Percentiles rank a stretch among this genome's conserved stretches.
These are phyloP conservation scores for Rattus rattus DNA, from an alignment of 2,113 vertebrate genomes.

Conservation along the genomic window DNA sequence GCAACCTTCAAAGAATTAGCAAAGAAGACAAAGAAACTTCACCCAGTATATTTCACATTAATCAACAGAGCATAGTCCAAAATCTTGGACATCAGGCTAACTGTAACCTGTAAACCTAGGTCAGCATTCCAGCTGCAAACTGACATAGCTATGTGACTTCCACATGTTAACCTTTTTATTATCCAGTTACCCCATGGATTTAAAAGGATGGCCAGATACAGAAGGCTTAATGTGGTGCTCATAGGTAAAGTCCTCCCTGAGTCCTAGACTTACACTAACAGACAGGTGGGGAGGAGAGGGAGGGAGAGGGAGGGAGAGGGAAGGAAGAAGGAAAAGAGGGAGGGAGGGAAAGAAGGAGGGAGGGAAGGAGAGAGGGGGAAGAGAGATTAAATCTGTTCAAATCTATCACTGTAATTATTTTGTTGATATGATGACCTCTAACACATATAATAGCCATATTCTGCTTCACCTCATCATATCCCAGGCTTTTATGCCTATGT, in stretches of 20 bases:
- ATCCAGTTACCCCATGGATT: not conserved
- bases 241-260: not conserved
- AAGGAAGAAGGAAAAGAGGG: not conserved
- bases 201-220: not conserved
- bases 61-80: not conserved
- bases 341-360: not conserved
- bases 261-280: not conserved
- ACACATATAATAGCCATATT: constrained; percentile 4
- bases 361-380: not conserved
- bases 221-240: not conserved
- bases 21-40: not conserved
- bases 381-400: not conserved
- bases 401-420: not conserved
- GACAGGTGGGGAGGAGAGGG: too few relatives aligned
- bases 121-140: not conserved
- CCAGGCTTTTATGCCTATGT: not conserved
- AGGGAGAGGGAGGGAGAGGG: not conserved
- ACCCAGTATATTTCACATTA: not conserved
- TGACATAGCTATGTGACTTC: not conserved
- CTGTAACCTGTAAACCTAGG: not conserved
- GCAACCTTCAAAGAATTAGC: not conserved
- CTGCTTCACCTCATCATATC: not conserved
- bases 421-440: not conserved
- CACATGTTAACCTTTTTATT: not conserved
- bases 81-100: not conserved